phyloP scores from a whole-genome alignment of 2,797 vertebrate genomes.

The Protosalanx chinensis region DNA sequence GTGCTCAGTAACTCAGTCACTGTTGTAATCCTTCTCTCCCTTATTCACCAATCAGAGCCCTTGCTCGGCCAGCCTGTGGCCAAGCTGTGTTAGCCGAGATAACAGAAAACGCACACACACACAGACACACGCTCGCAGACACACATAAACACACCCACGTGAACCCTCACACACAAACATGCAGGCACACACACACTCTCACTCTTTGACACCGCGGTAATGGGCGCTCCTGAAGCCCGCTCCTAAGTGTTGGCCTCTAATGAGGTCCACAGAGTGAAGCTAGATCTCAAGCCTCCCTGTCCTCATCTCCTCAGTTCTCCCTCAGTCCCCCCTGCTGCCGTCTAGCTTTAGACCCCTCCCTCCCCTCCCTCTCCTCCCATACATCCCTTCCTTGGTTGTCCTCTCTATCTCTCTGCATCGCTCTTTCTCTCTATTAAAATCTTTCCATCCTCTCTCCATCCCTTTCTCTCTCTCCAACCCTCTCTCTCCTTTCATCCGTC shows the following conservation, averaged over 20 bases:
- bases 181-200: not conserved
- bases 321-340: not conserved
- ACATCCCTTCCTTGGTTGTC: not conserved
- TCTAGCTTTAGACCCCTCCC: not conserved
- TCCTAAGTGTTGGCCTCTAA: conserved; percentile 33
- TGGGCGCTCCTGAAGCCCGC: conserved; percentile 22
- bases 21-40: conserved; percentile 22
- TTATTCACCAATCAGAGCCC: conserved; percentile 22
- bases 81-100: conserved; percentile 34
- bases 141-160: not conserved
- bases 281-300: not conserved
- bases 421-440: not conserved
- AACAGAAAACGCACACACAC: conserved; percentile 20
- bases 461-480: not conserved
- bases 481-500: not conserved
- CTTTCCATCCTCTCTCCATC: not conserved
- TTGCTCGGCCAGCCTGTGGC: conserved; percentile 16
- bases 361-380: not conserved
- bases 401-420: not conserved
- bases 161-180: not conserved
- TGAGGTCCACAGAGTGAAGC: conserved; percentile 27
- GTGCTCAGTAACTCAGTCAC: conserved; percentile 25
- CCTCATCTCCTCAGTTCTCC: not conserved
- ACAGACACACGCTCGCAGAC: not conserved
- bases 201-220: conserved; percentile 15